Base-by-base conservation (phyloP, 2,888 invertebrate species). In the Allygus modestus region DNA sequence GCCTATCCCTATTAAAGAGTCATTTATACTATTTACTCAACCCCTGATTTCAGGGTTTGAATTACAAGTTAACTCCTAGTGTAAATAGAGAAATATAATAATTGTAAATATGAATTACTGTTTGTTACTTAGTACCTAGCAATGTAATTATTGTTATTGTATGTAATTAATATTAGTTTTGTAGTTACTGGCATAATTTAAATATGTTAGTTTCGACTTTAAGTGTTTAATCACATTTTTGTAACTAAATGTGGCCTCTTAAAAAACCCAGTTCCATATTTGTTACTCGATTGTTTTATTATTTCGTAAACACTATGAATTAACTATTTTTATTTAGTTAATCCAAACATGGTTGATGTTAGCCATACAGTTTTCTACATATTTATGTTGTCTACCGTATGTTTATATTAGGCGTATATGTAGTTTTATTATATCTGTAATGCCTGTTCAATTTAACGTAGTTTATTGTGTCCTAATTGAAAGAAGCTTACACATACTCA, bases 111-210 rank as follows among this genome's bases (percentile, higher is more conserved):
- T 28, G 23, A 15, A 28, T 28, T 65, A 65, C 31, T 65, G 5
- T 26, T 28, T 65, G 65, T 65, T 65, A 65, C 65, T 65, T 65
- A 65, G 65, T 65, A 12, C 15, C 28, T 65, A 65, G 31, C 15
- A 2, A 65, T 65, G 65, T 65, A 65, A 65, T 65, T 65, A 65
- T 65, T 65, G 65, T 65, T 65, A 65, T 23, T 31, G 28, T 65
- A 65, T 28, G 65, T 65, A 31, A 65, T 65, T 65, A 31, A 65
- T 23, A 15, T 65, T n/a, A 65, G 20, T 65, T 9, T 26, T 23
- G 58, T 23, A 58, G 12, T 2, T 5, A 23, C 58, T 51, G 51
- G 17, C 12, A 17, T n/a, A 51, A 51, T 51, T 58, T 26, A 23
- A 46, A 12, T 15, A 1, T 17, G 15, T 2, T 15, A 46, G 46